These are phyloP conservation scores for Acronicta alni DNA, from an alignment of 2,888 invertebrate species.

Conservation along the genomic window DNA sequence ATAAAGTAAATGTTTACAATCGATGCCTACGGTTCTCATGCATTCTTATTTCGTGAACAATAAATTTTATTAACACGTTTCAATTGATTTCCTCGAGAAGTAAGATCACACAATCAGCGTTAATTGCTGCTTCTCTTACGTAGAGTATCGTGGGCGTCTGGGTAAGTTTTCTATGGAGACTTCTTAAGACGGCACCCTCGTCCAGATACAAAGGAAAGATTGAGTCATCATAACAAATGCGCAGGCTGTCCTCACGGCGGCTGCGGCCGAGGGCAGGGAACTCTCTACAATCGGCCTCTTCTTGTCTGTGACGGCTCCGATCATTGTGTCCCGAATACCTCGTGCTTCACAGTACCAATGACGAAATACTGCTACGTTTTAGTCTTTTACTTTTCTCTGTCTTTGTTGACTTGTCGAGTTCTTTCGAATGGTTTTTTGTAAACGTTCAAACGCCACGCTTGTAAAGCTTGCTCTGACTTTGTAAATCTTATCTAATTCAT, in stretches of 20 bases:
- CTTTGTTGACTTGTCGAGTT: constrained; percentile 86
- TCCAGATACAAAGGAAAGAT: constrained; percentile 83
- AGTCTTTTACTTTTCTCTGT: constrained; percentile 80
- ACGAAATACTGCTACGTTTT: constrained; percentile 81
- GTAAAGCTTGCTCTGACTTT: constrained; percentile 80
- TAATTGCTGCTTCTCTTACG: constrained; percentile 86
- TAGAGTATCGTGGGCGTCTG: constrained; percentile 72
- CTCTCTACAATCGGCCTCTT: constrained; percentile 82
- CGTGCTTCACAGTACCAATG: constrained; percentile 80
- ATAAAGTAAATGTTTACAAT: constrained; percentile 77
- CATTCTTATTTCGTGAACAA: constrained; percentile 79
- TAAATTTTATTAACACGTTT: constrained; percentile 86
- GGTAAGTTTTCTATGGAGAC: constrained; percentile 67
- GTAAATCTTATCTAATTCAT: constrained; percentile 84
- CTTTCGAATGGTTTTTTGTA: constrained; percentile 82
- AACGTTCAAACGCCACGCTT: constrained; percentile 76
- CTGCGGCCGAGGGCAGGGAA: constrained; percentile 71
- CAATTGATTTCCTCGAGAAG: constrained; percentile 77
- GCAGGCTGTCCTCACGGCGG: constrained; percentile 70
- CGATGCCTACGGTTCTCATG: constrained; percentile 76
- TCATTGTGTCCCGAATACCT: constrained; percentile 84
- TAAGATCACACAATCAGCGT: constrained; percentile 78
- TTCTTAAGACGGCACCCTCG: constrained; percentile 70
- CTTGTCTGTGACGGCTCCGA: constrained; percentile 86
- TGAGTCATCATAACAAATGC: constrained; percentile 89